Conservation (phyloP, 1,140 invertebrate genomes). For the Zaprionus camerounensis region DNA sequence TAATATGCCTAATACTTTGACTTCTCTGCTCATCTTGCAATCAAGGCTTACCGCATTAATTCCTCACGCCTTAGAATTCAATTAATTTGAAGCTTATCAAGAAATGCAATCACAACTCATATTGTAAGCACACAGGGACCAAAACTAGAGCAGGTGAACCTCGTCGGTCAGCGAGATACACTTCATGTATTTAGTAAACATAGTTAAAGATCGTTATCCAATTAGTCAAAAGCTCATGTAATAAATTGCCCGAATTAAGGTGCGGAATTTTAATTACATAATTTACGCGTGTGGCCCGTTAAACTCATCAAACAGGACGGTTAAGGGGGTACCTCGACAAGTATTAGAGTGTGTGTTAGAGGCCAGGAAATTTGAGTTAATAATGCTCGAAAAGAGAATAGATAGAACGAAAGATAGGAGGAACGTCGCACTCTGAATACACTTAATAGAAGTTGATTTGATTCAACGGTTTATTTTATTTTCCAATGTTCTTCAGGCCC, state of each 20-base stretch:
- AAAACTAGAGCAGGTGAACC: background rate
- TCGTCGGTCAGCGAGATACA: conserved; percentile 29
- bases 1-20: background rate
- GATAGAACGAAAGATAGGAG: background rate
- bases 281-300: conserved; percentile 75
- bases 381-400: conserved; percentile 34
- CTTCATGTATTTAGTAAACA: conserved; percentile 56
- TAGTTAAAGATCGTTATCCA: conserved; percentile 81
- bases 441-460: background rate
- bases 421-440: background rate
- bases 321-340: background rate
- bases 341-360: conserved; percentile 18
- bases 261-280: conserved; percentile 84
- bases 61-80: conserved; percentile 68
- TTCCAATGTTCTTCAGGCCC: too few relatives aligned
- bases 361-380: conserved; percentile 32
- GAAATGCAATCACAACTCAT: conserved; percentile 72
- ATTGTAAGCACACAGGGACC: background rate
- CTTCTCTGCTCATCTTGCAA: background rate
- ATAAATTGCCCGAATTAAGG: conserved; percentile 83
- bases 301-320: conserved; percentile 3
- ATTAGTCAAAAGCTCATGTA: conserved; percentile 82
- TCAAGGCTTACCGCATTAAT: conserved; percentile 22
- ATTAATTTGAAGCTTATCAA: conserved; percentile 72
- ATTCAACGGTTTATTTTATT: too few relatives aligned